Percentiles rank a stretch among this genome's conserved stretches.
Conservation (phyloP, 2,797 vertebrate genomes). For the Propithecus deckenii region DNA sequence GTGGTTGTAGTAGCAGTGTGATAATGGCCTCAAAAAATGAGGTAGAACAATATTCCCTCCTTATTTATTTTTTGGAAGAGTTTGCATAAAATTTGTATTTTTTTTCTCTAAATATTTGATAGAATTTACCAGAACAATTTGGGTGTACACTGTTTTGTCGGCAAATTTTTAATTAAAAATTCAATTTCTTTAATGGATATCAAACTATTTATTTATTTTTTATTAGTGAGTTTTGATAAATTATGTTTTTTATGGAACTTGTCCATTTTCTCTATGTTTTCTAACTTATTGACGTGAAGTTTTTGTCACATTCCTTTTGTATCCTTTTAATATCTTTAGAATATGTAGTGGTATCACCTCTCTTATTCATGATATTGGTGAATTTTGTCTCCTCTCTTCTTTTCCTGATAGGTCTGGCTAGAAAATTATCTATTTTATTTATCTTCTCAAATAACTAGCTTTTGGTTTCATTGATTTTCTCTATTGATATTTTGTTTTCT, state of each 20-base stretch:
- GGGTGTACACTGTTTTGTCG: not conserved
- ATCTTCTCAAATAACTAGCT: not conserved
- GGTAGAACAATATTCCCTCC: not conserved
- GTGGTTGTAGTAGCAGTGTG: not conserved
- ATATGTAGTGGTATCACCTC: not conserved
- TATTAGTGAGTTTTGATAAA: not conserved
- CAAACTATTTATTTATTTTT: not conserved
- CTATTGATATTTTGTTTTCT: not conserved
- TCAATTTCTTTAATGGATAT: not conserved
- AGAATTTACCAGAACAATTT: slow-evolving; percentile 8
- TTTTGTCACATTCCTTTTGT: not conserved
- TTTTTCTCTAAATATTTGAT: slow-evolving; percentile 8
- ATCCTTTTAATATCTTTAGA: not conserved
- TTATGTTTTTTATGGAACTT: not conserved
- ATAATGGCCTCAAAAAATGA: not conserved
- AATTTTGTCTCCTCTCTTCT: not conserved
- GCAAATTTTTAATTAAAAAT: not conserved
- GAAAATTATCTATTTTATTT: not conserved
- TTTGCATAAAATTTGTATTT: not conserved
- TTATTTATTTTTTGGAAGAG: not conserved
- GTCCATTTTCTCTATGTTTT: not conserved
- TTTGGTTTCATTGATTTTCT: not conserved
- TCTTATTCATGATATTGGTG: not conserved
- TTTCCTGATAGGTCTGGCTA: not conserved
- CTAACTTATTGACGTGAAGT: not conserved